phyloP scores from a whole-genome alignment of 2,888 invertebrate species.

The Rhamnusium bicolor region DNA sequence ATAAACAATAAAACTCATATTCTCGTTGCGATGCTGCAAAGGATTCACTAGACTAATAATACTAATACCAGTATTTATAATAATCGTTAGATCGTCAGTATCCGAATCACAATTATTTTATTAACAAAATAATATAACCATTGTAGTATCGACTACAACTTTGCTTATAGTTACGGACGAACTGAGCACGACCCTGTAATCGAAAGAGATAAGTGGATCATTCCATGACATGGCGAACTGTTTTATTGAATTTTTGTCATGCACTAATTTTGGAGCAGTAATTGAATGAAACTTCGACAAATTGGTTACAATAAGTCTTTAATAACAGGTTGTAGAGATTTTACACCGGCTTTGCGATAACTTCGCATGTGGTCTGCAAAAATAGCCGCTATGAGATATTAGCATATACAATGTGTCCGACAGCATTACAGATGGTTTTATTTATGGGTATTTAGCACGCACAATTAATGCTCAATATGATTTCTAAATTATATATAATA shows the following conservation, averaged over 20 bases:
- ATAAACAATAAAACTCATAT: no score
- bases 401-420: constrained; percentile 26
- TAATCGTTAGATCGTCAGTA: no score
- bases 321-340: constrained; percentile 42
- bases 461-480: constrained; percentile 17
- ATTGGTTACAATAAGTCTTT: constrained; percentile 41
- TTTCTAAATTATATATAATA: constrained; percentile 10
- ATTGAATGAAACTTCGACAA: constrained; percentile 44
- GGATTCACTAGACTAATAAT: no score
- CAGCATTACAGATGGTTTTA: constrained; percentile 13
- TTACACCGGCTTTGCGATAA: constrained; percentile 33
- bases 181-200: neutral
- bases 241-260: constrained; percentile 33
- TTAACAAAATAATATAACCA: no score
- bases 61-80: no score
- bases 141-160: no score
- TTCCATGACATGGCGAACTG: neutral
- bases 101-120: no score
- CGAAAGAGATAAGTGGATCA: constrained; percentile 7
- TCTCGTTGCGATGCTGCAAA: no score
- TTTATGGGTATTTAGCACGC: constrained; percentile 23
- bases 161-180: no score
- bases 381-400: constrained; percentile 34
- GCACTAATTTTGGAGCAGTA: constrained; percentile 36
- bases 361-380: constrained; percentile 43